Conservation (phyloP, 2,888 invertebrate genomes). For the Hyalella azteca region DNA sequence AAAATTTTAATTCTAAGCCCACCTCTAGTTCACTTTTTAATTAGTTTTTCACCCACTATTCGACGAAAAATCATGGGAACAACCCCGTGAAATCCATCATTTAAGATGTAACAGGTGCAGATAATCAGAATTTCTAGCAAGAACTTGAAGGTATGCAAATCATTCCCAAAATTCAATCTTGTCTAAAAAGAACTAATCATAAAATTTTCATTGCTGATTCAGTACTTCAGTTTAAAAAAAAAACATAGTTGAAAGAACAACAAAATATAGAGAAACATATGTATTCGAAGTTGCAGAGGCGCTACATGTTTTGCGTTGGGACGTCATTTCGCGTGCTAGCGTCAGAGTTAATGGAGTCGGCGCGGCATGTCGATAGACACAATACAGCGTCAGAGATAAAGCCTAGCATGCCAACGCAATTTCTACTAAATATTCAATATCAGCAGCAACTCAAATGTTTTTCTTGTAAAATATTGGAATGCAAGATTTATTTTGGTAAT, state of each 20-base stretch:
- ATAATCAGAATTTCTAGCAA: not conserved
- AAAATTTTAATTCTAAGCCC: too few relatives aligned
- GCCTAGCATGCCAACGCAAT: not conserved
- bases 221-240: not conserved
- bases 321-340: not conserved
- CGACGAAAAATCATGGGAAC: too few relatives aligned
- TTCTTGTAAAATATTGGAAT: not conserved
- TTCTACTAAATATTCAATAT: not conserved
- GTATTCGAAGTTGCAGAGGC: not conserved
- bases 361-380: not conserved
- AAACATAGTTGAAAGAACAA: not conserved
- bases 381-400: not conserved
- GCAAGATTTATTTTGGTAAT: not conserved
- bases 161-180: not conserved
- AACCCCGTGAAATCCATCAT: too few relatives aligned
- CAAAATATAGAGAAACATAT: not conserved
- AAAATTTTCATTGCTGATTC: not conserved
- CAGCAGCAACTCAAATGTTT: not conserved
- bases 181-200: not conserved
- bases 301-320: constrained; percentile 13
- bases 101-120: not conserved
- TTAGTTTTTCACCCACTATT: too few relatives aligned
- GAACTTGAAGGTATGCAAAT: not conserved
- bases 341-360: constrained; percentile 3
- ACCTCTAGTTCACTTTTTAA: too few relatives aligned